Conservation (phyloP, 1,140 invertebrate species). For the Cyphomyrmex costatus region DNA sequence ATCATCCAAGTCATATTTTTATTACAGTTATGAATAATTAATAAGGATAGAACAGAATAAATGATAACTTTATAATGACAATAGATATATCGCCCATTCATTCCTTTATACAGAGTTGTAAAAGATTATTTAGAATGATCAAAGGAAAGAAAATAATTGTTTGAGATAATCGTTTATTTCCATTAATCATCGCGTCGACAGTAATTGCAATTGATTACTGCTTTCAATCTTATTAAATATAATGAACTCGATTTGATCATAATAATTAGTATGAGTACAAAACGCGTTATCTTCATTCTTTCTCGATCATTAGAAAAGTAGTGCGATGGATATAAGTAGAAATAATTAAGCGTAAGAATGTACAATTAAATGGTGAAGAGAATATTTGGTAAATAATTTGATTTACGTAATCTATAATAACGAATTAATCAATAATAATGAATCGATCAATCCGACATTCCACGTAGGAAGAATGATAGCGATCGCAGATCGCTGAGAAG, state of each 20-base stretch:
- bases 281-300: neutral
- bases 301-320: neutral
- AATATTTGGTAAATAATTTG: neutral
- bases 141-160: neutral
- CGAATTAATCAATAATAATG: too few relatives aligned
- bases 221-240: conserved; percentile 8
- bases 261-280: neutral
- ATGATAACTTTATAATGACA: neutral
- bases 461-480: neutral
- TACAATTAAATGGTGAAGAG: neutral
- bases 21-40: neutral
- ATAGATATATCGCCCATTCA: neutral
- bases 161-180: neutral
- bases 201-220: neutral
- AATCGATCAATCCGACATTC: neutral
- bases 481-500: neutral
- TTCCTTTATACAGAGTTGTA: neutral
- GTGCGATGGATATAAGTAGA: neutral
- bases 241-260: neutral
- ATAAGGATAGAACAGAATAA: neutral
- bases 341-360: neutral
- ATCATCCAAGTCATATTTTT: neutral
- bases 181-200: neutral
- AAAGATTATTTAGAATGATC: neutral
- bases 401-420: neutral